A percentile compares a stretch with the other conserved stretches of the same genome.
Evolutionary conservation across 37 sponge, comb jelly and placozoan species (phyloP).

Genomic region (Ephydatia muelleri): DNA sequence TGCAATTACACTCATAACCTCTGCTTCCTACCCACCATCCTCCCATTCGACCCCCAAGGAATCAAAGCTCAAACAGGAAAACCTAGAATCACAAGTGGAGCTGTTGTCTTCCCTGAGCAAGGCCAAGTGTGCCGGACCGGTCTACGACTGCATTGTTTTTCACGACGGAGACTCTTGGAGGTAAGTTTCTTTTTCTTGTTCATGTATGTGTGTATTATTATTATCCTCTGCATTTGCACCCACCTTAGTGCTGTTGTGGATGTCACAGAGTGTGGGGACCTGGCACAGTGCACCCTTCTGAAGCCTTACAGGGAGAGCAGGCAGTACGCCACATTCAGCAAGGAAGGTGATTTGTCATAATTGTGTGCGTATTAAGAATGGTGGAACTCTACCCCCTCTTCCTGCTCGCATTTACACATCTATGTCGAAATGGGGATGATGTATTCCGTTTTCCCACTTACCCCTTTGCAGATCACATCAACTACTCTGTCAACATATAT

Average conservation of each 20-base stretch:
- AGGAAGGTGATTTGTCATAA: slow-evolving; percentile 15
- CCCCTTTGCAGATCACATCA: slow-evolving; percentile 58
- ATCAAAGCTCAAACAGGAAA: slow-evolving; percentile 49
- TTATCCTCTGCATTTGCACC: not conserved
- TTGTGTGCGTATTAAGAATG: not conserved
- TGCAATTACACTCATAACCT: not conserved
- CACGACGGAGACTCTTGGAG: slow-evolving; percentile 85
- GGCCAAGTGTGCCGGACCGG: slow-evolving; percentile 62
- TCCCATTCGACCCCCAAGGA: slow-evolving; percentile 15
- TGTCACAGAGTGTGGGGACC: slow-evolving; percentile 80
- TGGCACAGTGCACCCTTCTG: slow-evolving; percentile 56
- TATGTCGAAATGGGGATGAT: too few species aligned
- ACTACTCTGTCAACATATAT: slow-evolving; percentile 84
- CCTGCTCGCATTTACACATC: too few species aligned
- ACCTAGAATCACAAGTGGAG: slow-evolving; percentile 74
- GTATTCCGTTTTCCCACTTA: not conserved
- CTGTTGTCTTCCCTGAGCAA: slow-evolving; percentile 54
- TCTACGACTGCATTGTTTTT: slow-evolving; percentile 91
- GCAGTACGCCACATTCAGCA: slow-evolving; percentile 71
- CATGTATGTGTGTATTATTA: not conserved
- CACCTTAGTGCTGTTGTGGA: slow-evolving; percentile 80
- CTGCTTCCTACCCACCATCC: not conserved
- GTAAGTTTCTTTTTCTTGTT: slow-evolving; percentile 26
- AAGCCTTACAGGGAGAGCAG: slow-evolving; percentile 61
- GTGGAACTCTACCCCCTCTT: not conserved